Percentiles rank a stretch among this genome's conserved stretches.
Evolutionary conservation across 1,140 invertebrate genomes (phyloP).

Genomic region (Brachionus manjavacas): DNA sequence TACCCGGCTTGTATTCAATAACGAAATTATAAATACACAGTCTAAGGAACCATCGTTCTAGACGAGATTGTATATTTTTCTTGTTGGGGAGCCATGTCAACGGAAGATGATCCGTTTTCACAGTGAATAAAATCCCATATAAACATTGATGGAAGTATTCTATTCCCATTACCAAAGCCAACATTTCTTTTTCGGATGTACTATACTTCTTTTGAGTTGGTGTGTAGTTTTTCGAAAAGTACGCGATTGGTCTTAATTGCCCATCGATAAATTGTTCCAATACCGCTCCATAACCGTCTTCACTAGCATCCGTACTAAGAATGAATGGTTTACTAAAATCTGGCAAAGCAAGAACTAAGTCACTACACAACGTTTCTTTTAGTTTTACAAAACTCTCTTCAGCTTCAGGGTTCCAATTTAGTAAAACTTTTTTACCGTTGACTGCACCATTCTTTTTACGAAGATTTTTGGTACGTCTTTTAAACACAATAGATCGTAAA

Average conservation of each 20-base stretch:
- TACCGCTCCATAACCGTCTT: background rate
- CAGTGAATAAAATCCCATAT: constrained; percentile 54
- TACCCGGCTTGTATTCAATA: background rate
- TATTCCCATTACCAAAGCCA: constrained; percentile 55
- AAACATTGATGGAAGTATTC: constrained; percentile 55
- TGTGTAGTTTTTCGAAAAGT: background rate
- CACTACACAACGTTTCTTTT: background rate
- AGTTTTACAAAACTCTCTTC: background rate
- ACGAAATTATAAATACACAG: background rate
- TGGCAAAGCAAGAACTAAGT: background rate
- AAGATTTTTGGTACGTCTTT: background rate
- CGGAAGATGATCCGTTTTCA: constrained; percentile 60
- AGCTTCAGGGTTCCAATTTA: background rate
- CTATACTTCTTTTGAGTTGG: constrained; percentile 45
- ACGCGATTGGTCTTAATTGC: background rate
- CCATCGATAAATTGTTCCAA: background rate
- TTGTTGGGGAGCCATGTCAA: constrained; percentile 51
- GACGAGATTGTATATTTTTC: constrained; percentile 37
- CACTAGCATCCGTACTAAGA: background rate
- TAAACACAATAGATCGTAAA: background rate
- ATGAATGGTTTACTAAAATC: background rate
- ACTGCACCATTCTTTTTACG: background rate
- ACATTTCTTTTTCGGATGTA: constrained; percentile 51
- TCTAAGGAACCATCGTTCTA: background rate
- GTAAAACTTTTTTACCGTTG: background rate